These are phyloP conservation scores for Geophilus truncorum DNA, from an alignment of 2,888 invertebrate genomes.

Conservation along the genomic window DNA sequence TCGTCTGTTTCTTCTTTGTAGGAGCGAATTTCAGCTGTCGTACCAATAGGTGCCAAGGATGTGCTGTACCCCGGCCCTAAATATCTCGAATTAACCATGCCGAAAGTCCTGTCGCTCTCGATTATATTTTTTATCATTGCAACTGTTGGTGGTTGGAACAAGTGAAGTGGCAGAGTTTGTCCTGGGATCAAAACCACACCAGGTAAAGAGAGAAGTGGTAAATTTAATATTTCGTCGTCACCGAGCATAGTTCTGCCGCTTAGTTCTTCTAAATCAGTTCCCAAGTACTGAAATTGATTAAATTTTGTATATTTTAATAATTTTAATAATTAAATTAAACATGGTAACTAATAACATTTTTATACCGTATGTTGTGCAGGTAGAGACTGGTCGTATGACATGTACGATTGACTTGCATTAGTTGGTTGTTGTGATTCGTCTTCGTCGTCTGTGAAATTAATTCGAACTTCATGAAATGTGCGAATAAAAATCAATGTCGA, in stretches of 20 bases:
- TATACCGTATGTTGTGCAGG: conserved; percentile 56
- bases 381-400: conserved; percentile 52
- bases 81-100: conserved; percentile 54
- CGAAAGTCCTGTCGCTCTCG: conserved; percentile 60
- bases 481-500: neutral
- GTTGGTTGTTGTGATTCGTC: neutral
- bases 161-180: conserved; percentile 69
- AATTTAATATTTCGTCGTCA: conserved; percentile 51
- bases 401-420: neutral
- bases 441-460: neutral
- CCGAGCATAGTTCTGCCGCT: conserved; percentile 60
- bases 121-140: conserved; percentile 59
- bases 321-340: too few species aligned
- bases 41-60: conserved; percentile 53
- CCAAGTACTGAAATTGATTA: conserved; percentile 54
- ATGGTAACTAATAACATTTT: too few species aligned
- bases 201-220: conserved; percentile 59
- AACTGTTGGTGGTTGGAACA: conserved; percentile 55
- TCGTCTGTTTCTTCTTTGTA: conserved; percentile 54
- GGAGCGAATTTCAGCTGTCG: conserved; percentile 63
- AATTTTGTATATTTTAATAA: conserved; percentile 31
- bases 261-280: conserved; percentile 58
- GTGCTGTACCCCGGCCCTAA: conserved; percentile 39
- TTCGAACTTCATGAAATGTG: neutral
- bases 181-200: conserved; percentile 68